Evolutionary conservation across 2,888 invertebrate species (phyloP).

Genomic region (Hyles lineata): DNA sequence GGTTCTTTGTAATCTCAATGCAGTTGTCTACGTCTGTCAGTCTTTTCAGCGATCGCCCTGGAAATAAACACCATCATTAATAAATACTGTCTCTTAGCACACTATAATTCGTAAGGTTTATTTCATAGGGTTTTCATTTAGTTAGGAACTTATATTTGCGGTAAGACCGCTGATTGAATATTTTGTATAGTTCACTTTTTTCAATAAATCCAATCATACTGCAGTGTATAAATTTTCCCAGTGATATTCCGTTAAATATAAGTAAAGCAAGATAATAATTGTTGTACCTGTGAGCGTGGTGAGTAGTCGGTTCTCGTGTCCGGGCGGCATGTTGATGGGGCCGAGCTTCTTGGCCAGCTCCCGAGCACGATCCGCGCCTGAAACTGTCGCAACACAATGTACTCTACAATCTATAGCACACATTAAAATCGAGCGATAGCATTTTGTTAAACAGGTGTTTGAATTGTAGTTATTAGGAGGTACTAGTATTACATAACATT

Average conservation of each 20-base stretch:
- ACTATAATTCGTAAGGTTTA: no score
- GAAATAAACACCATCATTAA: slow-evolving; percentile 12
- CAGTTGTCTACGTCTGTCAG: slow-evolving; percentile 82
- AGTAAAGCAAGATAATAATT: background rate
- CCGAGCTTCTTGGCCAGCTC: slow-evolving; percentile 74
- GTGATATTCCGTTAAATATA: no score
- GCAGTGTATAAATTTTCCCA: no score
- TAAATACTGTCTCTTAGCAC: background rate
- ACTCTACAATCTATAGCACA: background rate
- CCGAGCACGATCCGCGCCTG: slow-evolving; percentile 76
- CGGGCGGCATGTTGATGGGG: slow-evolving; percentile 69
- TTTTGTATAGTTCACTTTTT: no score
- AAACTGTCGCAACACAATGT: slow-evolving; percentile 52
- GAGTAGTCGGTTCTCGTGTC: slow-evolving; percentile 72
- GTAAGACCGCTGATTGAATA: no score
- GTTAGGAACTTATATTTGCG: no score
- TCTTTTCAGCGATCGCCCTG: slow-evolving; percentile 78
- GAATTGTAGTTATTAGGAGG: no score
- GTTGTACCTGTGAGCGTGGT: slow-evolving; percentile 75
- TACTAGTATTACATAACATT: no score
- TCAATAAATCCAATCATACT: no score
- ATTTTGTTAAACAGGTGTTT: no score
- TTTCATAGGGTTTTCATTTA: no score
- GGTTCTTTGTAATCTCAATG: slow-evolving; percentile 82
- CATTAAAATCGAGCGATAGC: no score